phyloP scores from a whole-genome alignment of 1,140 invertebrate genomes.

The Pogonomyrmex californicus region DNA sequence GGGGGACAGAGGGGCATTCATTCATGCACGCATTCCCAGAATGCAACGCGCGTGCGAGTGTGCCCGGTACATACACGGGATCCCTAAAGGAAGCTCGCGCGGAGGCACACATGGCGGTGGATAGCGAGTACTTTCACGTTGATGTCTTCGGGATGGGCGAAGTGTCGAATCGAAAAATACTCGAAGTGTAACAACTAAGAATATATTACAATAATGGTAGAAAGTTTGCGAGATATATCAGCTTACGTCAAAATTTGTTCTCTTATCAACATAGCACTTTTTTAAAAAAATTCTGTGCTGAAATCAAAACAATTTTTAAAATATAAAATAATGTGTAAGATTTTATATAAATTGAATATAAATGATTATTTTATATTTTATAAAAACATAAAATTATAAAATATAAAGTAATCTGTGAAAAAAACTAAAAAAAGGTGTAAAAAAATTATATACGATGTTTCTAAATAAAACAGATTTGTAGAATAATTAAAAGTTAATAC shows the following conservation, averaged over 20 bases:
- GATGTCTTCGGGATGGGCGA: background rate
- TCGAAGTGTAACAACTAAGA: background rate
- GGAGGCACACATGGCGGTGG: constrained; percentile 53
- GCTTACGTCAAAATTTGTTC: background rate
- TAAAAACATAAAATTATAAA: no score
- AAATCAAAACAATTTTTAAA: background rate
- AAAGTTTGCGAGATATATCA: background rate
- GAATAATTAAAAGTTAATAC: background rate
- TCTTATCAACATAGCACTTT: background rate
- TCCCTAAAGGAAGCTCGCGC: background rate
- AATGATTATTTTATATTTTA: no score
- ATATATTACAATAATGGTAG: background rate
- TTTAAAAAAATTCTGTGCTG: background rate
- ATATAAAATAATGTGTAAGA: no score
- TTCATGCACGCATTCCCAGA: constrained; percentile 84
- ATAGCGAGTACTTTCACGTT: constrained; percentile 9
- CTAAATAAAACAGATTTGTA: background rate
- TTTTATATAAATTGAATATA: no score
- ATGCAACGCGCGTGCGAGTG: constrained; percentile 65
- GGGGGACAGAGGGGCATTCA: constrained; percentile 82
- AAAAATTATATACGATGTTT: background rate
- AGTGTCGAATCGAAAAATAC: background rate
- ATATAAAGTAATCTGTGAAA: no score
- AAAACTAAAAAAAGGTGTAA: background rate
- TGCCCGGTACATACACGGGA: constrained; percentile 58